phyloP scores from a whole-genome alignment of 1,140 invertebrate genomes.

The Hyposmocoma kahamanoa region DNA sequence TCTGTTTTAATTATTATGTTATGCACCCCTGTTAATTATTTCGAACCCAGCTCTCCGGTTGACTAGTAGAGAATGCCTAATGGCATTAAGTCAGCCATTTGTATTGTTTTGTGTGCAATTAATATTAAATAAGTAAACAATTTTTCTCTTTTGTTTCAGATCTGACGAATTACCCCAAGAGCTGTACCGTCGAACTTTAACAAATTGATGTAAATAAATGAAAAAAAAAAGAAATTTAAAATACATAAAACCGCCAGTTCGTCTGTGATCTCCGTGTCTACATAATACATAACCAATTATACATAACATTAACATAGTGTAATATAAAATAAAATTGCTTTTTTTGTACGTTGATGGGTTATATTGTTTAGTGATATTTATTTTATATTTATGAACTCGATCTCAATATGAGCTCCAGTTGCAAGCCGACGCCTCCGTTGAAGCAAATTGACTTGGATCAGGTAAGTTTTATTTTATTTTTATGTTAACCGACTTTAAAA shows the following conservation, averaged over 20 bases:
- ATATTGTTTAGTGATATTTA: constrained; percentile 33
- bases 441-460: constrained; percentile 92
- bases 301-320: background rate
- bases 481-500: too few relatives aligned
- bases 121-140: too few relatives aligned
- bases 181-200: constrained; percentile 15
- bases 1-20: too few relatives aligned
- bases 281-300: background rate
- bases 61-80: too few relatives aligned
- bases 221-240: background rate
- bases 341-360: constrained; percentile 24
- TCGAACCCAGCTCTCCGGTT: too few relatives aligned
- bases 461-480: constrained; percentile 36
- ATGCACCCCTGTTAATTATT: too few relatives aligned
- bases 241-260: background rate
- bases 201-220: constrained; percentile 49
- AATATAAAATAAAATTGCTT: background rate
- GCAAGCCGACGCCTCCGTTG: constrained; percentile 71
- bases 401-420: constrained; percentile 35
- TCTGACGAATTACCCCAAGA: constrained; percentile 20
- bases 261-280: constrained; percentile 44
- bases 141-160: constrained; percentile 31
- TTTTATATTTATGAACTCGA: constrained; percentile 27
- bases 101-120: too few relatives aligned
- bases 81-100: too few relatives aligned